phyloP scores from a whole-genome alignment of 1,140 invertebrate species.

The Prorops nasuta region DNA sequence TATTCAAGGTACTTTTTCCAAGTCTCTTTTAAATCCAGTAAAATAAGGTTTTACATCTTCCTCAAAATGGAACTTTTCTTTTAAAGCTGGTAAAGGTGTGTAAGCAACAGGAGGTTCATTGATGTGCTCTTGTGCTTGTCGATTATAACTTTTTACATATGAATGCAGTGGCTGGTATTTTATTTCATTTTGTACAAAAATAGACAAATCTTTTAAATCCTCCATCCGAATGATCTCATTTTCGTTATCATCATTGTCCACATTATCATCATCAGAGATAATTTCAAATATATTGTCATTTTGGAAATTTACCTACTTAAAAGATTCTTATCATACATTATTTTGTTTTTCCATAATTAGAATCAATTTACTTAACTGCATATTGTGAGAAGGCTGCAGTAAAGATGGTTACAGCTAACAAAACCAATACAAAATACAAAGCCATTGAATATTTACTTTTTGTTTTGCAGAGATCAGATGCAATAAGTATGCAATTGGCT shows the following conservation, averaged over 20 bases:
- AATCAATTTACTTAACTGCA: too few species aligned
- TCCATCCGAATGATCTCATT: conserved; percentile 39
- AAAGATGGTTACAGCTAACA: neutral
- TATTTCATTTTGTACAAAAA: conserved; percentile 21
- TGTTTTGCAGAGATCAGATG: neutral
- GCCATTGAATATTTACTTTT: neutral
- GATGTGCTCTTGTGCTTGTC: too few species aligned
- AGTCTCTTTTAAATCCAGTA: conserved; percentile 33
- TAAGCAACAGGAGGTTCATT: too few species aligned
- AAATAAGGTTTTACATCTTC: conserved; percentile 27
- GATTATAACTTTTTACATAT: conserved; percentile 37
- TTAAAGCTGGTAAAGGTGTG: conserved; percentile 7
- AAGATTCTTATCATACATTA: neutral
- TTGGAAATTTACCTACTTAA: conserved; percentile 24
- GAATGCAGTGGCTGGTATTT: conserved; percentile 39
- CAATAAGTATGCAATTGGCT: neutral
- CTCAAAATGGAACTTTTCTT: conserved; percentile 18
- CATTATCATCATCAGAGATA: conserved; percentile 29
- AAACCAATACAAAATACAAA: conserved; percentile 1
- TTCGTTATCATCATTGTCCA: conserved; percentile 31
- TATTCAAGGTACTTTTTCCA: conserved; percentile 24
- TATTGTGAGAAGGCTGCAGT: neutral
- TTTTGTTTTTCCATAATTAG: too few species aligned
- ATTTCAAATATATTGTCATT: conserved; percentile 34
- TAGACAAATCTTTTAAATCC: conserved; percentile 27